Conservation (phyloP, 2,888 invertebrate species). For the Apamea sordens region DNA sequence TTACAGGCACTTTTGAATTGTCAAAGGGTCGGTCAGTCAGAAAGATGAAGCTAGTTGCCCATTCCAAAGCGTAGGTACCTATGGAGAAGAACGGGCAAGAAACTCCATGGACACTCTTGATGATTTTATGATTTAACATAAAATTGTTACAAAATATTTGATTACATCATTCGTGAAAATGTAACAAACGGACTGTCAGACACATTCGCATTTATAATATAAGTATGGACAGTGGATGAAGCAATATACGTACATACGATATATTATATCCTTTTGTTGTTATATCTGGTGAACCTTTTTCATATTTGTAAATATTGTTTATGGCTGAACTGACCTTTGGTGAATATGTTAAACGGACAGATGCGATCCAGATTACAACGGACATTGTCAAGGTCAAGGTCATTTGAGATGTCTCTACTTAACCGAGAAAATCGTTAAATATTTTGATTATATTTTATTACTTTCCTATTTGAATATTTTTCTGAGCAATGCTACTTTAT, state of each 20-base stretch:
- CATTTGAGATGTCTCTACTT: conserved; percentile 58
- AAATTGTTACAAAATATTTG: too few relatives aligned
- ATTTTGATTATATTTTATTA: conserved; percentile 45
- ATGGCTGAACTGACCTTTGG: conserved; percentile 62
- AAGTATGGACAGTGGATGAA: neutral
- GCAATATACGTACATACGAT: neutral
- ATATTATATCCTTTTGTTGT: conserved; percentile 18
- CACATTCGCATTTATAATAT: neutral
- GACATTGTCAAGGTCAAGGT: conserved; percentile 71
- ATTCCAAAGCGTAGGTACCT: too few relatives aligned
- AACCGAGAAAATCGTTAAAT: conserved; percentile 48
- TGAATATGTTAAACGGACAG: conserved; percentile 65
- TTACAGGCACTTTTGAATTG: too few relatives aligned
- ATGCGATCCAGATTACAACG: conserved; percentile 69
- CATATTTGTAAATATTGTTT: conserved; percentile 56
- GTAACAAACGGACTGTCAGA: neutral
- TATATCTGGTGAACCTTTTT: conserved; percentile 22
- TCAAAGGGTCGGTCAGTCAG: too few relatives aligned
- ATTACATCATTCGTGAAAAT: neutral
- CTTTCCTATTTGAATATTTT: conserved; percentile 14
- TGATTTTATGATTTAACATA: too few relatives aligned
- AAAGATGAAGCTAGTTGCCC: too few relatives aligned
- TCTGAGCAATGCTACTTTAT: neutral
- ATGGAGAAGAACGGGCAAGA: too few relatives aligned
- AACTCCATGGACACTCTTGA: too few relatives aligned